Evolutionary conservation across 2,797 vertebrate genomes (phyloP).

Genomic region (Synaphobranchus kaupii): DNA sequence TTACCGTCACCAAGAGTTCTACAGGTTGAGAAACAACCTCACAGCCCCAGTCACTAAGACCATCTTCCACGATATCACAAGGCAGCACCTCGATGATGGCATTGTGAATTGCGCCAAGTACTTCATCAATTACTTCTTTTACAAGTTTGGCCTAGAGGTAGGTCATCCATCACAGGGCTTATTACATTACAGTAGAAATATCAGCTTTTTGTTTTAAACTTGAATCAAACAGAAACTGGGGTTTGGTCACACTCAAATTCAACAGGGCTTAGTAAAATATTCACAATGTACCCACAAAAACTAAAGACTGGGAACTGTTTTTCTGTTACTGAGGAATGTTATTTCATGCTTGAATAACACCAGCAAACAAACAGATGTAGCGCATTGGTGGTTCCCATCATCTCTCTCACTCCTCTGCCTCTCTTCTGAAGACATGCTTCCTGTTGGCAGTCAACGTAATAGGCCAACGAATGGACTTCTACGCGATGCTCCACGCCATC

Average conservation of each 20-base stretch:
- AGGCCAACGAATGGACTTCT: constrained; percentile 99
- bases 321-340: neutral
- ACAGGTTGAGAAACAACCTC: constrained; percentile 89
- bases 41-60: constrained; percentile 85
- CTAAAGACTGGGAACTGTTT: neutral
- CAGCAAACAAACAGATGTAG: neutral
- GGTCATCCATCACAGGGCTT: constrained; percentile 8
- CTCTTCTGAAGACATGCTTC: constrained; percentile 84
- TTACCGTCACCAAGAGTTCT: constrained; percentile 93
- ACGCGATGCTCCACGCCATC: constrained; percentile 91
- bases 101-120: constrained; percentile 91
- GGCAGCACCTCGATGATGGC: constrained; percentile 90
- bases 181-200: neutral
- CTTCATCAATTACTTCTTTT: constrained; percentile 98
- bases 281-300: neutral
- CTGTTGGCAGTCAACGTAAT: constrained; percentile 93
- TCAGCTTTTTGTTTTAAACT: neutral
- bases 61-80: constrained; percentile 93
- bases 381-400: neutral
- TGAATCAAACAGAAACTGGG: neutral
- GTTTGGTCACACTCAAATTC: neutral
- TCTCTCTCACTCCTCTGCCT: neutral
- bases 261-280: neutral
- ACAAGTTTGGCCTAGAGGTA: constrained; percentile 98
- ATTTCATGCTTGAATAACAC: neutral